Evolutionary conservation across 2,888 invertebrate genomes (phyloP).

Genomic region (Drosophila silvestris): DNA sequence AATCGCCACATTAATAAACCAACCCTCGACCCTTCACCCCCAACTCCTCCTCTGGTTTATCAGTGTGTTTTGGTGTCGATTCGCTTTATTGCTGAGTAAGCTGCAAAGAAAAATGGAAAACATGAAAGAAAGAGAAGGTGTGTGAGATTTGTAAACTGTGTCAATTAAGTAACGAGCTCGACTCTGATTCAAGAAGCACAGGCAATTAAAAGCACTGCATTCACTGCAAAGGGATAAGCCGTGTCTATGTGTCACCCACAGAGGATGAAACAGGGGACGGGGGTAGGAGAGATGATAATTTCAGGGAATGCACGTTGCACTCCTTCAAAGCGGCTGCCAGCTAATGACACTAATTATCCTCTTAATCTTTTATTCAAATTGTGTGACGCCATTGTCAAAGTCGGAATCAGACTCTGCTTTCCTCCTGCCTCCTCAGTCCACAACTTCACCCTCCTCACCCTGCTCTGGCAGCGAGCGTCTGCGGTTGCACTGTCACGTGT

Average conservation of each 20-base stretch:
- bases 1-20: slow-evolving; percentile 68
- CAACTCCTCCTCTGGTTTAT: background rate
- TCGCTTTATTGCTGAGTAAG: slow-evolving; percentile 33
- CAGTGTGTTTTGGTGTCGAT: slow-evolving; percentile 34
- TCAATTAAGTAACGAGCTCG: slow-evolving; percentile 59
- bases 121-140: slow-evolving; percentile 5
- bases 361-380: slow-evolving; percentile 78
- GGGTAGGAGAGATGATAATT: slow-evolving; percentile 7
- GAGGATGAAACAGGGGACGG: slow-evolving; percentile 1
- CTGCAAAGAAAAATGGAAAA: background rate
- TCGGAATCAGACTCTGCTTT: slow-evolving; percentile 20
- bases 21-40: slow-evolving; percentile 17
- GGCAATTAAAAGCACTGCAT: slow-evolving; percentile 52
- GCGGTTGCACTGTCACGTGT: slow-evolving; percentile 70
- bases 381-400: slow-evolving; percentile 54
- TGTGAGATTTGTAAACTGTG: slow-evolving; percentile 54
- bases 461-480: slow-evolving; percentile 31
- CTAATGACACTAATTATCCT: slow-evolving; percentile 80
- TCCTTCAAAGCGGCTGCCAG: slow-evolving; percentile 40
- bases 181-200: slow-evolving; percentile 28
- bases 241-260: slow-evolving; percentile 25
- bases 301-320: slow-evolving; percentile 46
- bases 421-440: slow-evolving; percentile 1
- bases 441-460: background rate
- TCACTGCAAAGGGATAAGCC: slow-evolving; percentile 12